These are phyloP conservation scores for Eupleurogrammus muticus DNA, from an alignment of 2,797 vertebrate species.

Conservation along the genomic window DNA sequence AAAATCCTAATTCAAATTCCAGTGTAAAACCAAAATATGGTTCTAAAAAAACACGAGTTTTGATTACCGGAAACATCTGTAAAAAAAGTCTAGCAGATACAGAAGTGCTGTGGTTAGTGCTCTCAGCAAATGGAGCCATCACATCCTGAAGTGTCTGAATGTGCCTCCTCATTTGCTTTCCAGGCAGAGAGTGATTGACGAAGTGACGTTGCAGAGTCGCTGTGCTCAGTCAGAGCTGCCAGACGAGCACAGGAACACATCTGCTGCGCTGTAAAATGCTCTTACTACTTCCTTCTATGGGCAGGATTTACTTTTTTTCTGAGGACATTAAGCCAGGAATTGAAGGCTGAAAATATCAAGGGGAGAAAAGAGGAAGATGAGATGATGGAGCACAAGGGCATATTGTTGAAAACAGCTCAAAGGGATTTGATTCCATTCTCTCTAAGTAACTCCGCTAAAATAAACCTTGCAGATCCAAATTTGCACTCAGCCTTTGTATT, in stretches of 20 bases:
- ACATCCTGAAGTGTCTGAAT: conserved; percentile 15
- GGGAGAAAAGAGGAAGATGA: conserved; percentile 1
- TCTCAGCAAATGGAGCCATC: conserved; percentile 34
- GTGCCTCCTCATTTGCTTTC: conserved; percentile 50
- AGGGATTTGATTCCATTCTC: conserved; percentile 48
- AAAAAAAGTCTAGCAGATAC: background rate
- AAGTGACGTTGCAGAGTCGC: conserved; percentile 49
- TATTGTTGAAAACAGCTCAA: conserved; percentile 33
- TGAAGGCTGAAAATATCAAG: conserved; percentile 28
- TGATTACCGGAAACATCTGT: too few relatives aligned
- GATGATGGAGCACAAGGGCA: conserved; percentile 22
- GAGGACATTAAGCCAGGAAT: conserved; percentile 47
- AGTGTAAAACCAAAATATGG: too few relatives aligned
- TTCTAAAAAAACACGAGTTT: too few relatives aligned
- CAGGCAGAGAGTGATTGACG: conserved; percentile 45
- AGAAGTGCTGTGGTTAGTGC: too few relatives aligned
- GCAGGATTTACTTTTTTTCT: conserved; percentile 52
- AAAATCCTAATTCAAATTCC: too few relatives aligned
- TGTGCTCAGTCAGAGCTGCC: conserved; percentile 41
- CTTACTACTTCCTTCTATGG: conserved; percentile 63
- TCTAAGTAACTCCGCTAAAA: conserved; percentile 32
- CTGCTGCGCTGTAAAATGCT: conserved; percentile 67
- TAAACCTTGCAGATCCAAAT: conserved; percentile 33
- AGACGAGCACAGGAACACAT: conserved; percentile 60
- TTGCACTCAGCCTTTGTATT: conserved; percentile 32